Conservation (phyloP, 2,797 vertebrate species). For the Lycodopsis pacificus region DNA sequence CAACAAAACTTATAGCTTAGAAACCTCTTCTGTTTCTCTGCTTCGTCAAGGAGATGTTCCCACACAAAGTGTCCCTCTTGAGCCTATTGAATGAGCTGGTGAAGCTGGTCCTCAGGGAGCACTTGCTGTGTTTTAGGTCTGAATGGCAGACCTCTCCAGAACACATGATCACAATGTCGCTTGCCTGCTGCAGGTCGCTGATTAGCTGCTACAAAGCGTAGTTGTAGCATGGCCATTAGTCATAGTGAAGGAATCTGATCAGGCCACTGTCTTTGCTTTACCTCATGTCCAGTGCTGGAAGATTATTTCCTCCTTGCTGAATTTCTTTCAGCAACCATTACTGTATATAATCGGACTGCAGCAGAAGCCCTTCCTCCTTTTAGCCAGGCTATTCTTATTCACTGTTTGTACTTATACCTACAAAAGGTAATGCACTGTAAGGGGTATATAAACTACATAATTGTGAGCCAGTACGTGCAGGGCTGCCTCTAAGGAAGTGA, state of each 20-base stretch:
- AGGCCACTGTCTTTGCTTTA: slow-evolving; percentile 10
- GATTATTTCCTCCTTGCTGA: not conserved
- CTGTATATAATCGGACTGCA: not conserved
- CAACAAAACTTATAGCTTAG: not conserved
- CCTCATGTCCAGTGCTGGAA: not conserved
- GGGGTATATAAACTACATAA: not conserved
- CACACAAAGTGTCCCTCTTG: slow-evolving; percentile 32
- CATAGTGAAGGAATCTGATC: slow-evolving; percentile 11
- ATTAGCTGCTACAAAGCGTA: slow-evolving; percentile 9
- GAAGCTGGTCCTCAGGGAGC: slow-evolving; percentile 10
- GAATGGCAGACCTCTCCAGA: slow-evolving; percentile 15
- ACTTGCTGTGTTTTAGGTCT: slow-evolving; percentile 11
- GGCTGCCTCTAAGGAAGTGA: too few species aligned
- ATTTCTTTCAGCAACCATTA: not conserved
- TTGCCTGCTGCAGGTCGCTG: slow-evolving; percentile 14
- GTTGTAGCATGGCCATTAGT: slow-evolving; percentile 14
- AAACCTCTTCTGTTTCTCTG: not conserved
- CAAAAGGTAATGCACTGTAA: not conserved
- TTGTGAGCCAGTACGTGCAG: too few species aligned
- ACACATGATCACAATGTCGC: slow-evolving; percentile 25
- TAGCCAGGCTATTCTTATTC: not conserved
- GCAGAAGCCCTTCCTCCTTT: not conserved
- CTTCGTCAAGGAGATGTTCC: slow-evolving; percentile 29
- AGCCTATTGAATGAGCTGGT: not conserved
- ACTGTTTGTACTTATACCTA: not conserved